Evolutionary conservation across 2,113 vertebrate species (phyloP), one percentile per base, ranked within the genome.

Genomic region (Nibea coibor): DNA sequence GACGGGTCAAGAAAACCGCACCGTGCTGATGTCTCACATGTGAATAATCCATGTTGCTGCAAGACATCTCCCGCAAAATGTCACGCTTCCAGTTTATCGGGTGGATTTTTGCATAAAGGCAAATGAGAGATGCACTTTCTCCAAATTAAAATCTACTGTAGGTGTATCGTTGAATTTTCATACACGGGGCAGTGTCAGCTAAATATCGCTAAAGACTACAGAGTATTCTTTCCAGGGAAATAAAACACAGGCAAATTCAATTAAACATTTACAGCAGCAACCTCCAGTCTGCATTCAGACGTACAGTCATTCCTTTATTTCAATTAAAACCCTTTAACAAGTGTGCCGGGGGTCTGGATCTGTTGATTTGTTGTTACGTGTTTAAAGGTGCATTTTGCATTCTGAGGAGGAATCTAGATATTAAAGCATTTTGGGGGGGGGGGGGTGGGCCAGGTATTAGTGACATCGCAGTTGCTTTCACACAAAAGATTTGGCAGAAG

Each of bases 401-500:
- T 82, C 74, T 73, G 45, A 72, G 65, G 68, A 86, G 66, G 64
- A 88, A 47, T 80, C 39, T 67, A 28, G 64, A 89, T 86, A 81
- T 87, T 75, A 70, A 80, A 85, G 75, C 56, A 48, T 72, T 81
- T 82, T 83, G 78, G 43, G 91, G 96, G 31, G 95, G 92, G 96
- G 95, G 24, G 24, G 24, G 24, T n/a, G n/a, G n/a, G n/a, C 95
- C 97, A 97, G 96, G 96, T 97, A 97, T 96, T 96, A 95, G 95
- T 97, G 96, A 96, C 94, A 95, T 93, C 90, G 92, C 92, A 91
- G 96, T 96, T 95, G 95, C 95, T 93, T 90, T 81, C 95, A 92
- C 95, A 97, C 96, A 97, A 97, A 94, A 96, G 96, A 96, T 94
- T 96, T 96, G 95, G 95, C 95, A 95, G 95, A 96, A 88, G 94